These are phyloP conservation scores for Apostichopus leukothele DNA, from an alignment of 53 echinoderm and acorn worm genomes.

Conservation along the genomic window DNA sequence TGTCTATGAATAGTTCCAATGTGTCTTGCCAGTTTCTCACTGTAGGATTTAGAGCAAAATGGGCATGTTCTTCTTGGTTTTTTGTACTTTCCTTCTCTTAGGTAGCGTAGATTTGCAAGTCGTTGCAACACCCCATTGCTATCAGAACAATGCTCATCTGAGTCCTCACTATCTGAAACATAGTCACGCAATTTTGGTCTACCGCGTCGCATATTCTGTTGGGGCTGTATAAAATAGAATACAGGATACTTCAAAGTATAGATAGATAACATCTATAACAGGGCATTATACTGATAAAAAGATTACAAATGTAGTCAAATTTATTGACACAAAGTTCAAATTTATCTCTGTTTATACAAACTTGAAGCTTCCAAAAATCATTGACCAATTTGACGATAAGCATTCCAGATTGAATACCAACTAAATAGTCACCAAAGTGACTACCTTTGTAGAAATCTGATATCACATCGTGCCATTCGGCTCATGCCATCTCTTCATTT, in stretches of 20 bases:
- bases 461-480: no score
- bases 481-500: no score
- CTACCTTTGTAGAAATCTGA: no score
- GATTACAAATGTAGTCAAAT: not conserved
- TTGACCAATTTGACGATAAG: not conserved
- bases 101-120: not conserved
- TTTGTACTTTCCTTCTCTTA: not conserved
- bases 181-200: not conserved
- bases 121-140: not conserved
- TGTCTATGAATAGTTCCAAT: constrained; percentile 57
- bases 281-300: not conserved
- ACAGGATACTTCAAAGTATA: not conserved
- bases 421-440: no score
- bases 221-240: not conserved
- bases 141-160: not conserved
- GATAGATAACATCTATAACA: not conserved
- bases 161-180: not conserved
- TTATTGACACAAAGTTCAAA: not conserved
- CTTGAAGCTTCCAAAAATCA: not conserved
- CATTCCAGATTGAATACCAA: no score
- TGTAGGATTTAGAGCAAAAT: constrained; percentile 49
- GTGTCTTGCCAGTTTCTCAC: constrained; percentile 65
- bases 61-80: constrained; percentile 51
- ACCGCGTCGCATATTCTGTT: not conserved
- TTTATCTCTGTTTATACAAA: not conserved